These are phyloP conservation scores for Drosophila seguyi DNA, from an alignment of 1,140 invertebrate species.

Conservation along the genomic window DNA sequence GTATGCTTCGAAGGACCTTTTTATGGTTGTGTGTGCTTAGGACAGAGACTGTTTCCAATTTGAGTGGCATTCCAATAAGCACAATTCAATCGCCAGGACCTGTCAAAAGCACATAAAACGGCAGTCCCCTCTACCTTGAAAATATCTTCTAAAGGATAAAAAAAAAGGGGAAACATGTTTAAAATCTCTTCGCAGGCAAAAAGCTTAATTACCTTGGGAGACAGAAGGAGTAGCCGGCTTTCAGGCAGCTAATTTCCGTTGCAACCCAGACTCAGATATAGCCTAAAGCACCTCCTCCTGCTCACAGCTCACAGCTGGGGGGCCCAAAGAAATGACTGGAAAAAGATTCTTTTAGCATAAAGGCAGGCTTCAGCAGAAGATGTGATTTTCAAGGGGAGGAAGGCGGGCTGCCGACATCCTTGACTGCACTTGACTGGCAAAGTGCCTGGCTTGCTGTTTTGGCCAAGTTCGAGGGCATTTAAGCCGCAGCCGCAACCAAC, in stretches of 20 bases:
- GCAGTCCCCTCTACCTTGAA: not conserved
- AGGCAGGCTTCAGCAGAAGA: not conserved
- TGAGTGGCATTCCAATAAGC: slow-evolving; percentile 68
- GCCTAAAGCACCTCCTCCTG: too few relatives aligned
- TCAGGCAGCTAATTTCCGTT: slow-evolving; percentile 50
- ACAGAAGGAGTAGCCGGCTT: slow-evolving; percentile 22
- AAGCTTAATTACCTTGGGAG: slow-evolving; percentile 60
- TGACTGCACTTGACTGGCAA: slow-evolving; percentile 68
- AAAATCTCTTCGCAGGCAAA: slow-evolving; percentile 52
- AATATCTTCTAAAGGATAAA: not conserved
- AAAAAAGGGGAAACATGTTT: slow-evolving; percentile 9
- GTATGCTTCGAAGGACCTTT: slow-evolving; percentile 50
- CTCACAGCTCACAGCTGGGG: slow-evolving; percentile 18
- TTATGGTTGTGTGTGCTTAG: slow-evolving; percentile 44
- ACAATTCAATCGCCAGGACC: slow-evolving; percentile 48
- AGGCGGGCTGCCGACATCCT: slow-evolving; percentile 52
- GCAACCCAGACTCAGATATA: slow-evolving; percentile 25
- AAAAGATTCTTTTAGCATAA: slow-evolving; percentile 42
- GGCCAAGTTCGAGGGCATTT: slow-evolving; percentile 35
- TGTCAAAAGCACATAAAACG: slow-evolving; percentile 67
- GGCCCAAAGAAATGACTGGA: slow-evolving; percentile 18
- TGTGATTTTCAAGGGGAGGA: not conserved
- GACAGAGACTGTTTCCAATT: slow-evolving; percentile 49
- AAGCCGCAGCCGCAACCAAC: slow-evolving; percentile 71
- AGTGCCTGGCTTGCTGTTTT: slow-evolving; percentile 57